Base-by-base conservation (phyloP, 2,888 invertebrate species). In the Polydrusus tereticollis region DNA sequence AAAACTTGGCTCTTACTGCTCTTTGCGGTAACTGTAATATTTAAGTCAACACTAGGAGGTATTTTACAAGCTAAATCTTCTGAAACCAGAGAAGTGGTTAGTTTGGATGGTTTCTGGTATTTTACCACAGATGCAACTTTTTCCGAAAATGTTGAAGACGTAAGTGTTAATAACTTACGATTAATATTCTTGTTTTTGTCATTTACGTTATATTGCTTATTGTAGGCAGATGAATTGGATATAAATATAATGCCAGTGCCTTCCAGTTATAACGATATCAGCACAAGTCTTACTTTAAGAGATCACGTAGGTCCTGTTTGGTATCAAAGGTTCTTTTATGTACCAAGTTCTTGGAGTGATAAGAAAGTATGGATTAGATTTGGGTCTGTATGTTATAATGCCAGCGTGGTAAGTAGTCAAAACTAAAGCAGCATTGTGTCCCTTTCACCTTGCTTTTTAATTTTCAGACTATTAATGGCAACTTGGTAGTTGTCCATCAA, bases 251-350 rank as follows among this genome's bases (percentile, higher is more conserved):
- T 98, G 97, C 97, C 98, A 98, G n/a, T n/a, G n/a, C n/a, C n/a
- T n/a, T n/a, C n/a, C n/a, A n/a, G n/a, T n/a, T n/a, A n/a, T n/a
- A n/a, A 98, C 83, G 99, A 99, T 83, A 89, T 99, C 12, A 94
- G 95, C 0, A 91, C 93, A 57, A 93, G 94, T 62, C 88, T 87
- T 2, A 86, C 87, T 0, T 83, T 97, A 1, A 87, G 98, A 12
- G 97, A 98, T 5, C 33, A 98, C 86, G 92, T 98, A 1, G 98
- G 99, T 0, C 91, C 95, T 80, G 98, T 95, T 18, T 98, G 98
- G 97, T 99, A 98, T 84, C 94, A 96, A 83, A 88, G 92, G 18
- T 89, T 89, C n/a, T 97, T 97, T 86, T 93, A 90, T 84, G 90
- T 93, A n/a, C 94, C 96, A 0, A 82, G 86, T 7, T 88, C 90